A percentile compares a stretch with the other conserved stretches of the same genome.
These are phyloP conservation scores for Anabacerthia variegaticeps DNA, from an alignment of 2,797 vertebrate species.

Conservation along the genomic window DNA sequence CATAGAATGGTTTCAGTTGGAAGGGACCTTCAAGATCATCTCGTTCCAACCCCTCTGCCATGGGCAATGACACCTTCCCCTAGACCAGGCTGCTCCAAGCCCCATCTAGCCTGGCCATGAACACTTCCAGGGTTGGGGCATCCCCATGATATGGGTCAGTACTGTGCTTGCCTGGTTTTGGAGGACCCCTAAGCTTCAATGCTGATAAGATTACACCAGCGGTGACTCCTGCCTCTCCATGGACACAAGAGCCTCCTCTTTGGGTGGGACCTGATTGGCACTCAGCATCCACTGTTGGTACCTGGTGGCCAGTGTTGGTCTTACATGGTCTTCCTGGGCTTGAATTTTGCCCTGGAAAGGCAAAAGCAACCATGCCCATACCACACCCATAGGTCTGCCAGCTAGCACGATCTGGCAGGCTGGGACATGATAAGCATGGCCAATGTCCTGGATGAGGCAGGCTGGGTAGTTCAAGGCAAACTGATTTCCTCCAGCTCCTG, in stretches of 20 bases:
- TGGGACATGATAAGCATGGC: not conserved
- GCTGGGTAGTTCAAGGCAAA: not conserved
- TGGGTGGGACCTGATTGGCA: not conserved
- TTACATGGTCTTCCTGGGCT: not conserved
- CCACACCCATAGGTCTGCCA: not conserved
- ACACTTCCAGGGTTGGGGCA: not conserved
- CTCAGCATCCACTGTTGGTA: not conserved
- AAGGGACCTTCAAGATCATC: not conserved
- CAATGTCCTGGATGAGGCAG: not conserved
- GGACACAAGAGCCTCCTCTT: not conserved
- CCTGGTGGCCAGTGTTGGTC: not conserved
- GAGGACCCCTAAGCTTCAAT: not conserved
- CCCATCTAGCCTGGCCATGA: not conserved
- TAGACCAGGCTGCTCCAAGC: not conserved
- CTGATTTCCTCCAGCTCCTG: not conserved
- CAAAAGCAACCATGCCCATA: not conserved
- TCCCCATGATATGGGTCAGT: not conserved
- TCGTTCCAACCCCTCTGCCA: not conserved
- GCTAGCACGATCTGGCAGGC: not conserved
- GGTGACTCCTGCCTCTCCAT: not conserved
- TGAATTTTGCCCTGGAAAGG: not conserved
- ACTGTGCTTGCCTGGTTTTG: fast-evolving
- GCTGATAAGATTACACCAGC: not conserved
- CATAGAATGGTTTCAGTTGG: fast-evolving
- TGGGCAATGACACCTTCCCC: not conserved